phyloP scores from a whole-genome alignment of 2,113 vertebrate genomes.

The Picathartes gymnocephalus region DNA sequence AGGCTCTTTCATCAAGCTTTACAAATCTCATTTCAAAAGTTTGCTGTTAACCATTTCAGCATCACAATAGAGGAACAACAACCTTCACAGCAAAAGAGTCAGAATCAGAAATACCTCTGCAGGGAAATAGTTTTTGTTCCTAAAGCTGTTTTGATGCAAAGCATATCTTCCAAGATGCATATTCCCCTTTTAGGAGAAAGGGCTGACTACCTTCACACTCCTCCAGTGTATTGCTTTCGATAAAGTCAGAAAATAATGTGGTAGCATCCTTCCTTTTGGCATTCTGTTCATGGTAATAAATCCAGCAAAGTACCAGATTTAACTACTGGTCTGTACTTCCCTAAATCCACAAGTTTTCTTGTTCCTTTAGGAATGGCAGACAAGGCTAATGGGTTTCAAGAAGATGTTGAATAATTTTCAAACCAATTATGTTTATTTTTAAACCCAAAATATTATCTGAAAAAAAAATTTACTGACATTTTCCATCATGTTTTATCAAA shows the following conservation, averaged over 20 bases:
- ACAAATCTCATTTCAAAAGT: constrained; percentile 44
- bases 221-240: neutral
- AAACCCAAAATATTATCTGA: neutral
- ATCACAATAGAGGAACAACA: neutral
- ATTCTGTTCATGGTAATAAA: neutral
- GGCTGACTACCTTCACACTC: neutral
- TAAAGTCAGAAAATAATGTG: neutral
- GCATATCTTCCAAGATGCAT: neutral
- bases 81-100: neutral
- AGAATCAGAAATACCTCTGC: neutral
- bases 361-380: neutral
- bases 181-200: neutral
- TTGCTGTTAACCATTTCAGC: constrained; percentile 51
- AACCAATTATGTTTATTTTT: neutral
- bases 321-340: neutral
- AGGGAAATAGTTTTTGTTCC: neutral
- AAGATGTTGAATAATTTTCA: neutral
- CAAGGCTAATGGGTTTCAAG: neutral
- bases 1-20: constrained; percentile 39
- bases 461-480: neutral
- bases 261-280: neutral
- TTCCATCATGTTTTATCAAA: neutral
- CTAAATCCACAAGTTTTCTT: neutral
- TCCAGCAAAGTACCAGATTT: neutral
- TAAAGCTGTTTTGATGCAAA: neutral